Percentiles rank a stretch among this genome's conserved stretches.
Conservation (phyloP, 2,113 vertebrate genomes). For the Mobula birostris region DNA sequence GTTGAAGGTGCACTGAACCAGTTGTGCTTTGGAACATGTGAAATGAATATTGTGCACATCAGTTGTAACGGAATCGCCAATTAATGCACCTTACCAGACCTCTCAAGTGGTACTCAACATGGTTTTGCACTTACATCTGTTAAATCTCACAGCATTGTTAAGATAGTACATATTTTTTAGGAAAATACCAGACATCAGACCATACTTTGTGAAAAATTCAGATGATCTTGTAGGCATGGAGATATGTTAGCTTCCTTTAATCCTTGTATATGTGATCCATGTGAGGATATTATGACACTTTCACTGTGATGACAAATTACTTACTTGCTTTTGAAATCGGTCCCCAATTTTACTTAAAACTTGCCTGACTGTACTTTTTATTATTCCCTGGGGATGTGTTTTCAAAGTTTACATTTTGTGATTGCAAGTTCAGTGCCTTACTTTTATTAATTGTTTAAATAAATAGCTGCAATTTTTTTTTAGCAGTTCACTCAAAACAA, state of each 20-base stretch:
- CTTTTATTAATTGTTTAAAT: background rate
- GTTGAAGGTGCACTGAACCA: background rate
- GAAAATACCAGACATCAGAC: background rate
- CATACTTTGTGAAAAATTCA: background rate
- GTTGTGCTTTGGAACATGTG: background rate
- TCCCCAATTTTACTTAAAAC: background rate
- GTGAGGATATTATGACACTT: background rate
- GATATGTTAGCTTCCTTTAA: background rate
- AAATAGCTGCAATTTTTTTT: background rate
- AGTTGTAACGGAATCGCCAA: background rate
- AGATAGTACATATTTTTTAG: background rate
- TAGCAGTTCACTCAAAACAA: background rate
- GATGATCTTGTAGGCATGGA: background rate
- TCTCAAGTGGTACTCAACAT: background rate
- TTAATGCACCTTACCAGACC: background rate
- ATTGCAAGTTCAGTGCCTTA: background rate
- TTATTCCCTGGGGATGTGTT: background rate
- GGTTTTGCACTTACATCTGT: background rate
- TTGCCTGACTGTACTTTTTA: background rate
- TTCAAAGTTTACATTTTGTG: background rate
- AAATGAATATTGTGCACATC: background rate
- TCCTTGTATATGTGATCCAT: background rate
- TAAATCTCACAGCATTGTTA: background rate
- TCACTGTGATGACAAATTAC: background rate
- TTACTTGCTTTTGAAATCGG: background rate